phyloP scores from a whole-genome alignment of 2,113 vertebrate genomes.

The Microtus richardsoni region DNA sequence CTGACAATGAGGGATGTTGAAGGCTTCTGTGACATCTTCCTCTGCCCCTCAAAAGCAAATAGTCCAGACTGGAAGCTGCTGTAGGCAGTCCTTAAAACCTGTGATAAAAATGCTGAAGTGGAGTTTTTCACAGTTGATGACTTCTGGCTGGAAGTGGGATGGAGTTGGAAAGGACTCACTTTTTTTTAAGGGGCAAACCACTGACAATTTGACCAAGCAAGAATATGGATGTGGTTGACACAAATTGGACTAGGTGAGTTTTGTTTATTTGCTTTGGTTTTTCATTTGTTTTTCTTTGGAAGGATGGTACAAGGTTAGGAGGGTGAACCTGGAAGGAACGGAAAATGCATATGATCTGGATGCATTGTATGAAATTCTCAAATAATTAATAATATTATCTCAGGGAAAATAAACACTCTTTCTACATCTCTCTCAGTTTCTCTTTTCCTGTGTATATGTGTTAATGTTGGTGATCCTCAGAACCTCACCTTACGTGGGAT shows the following conservation, averaged over 20 bases:
- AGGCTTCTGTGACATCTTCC: neutral
- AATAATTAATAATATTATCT: neutral
- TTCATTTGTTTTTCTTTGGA: neutral
- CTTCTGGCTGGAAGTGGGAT: neutral
- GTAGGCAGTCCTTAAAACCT: neutral
- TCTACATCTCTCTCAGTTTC: neutral
- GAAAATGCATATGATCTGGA: neutral
- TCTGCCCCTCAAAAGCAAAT: neutral
- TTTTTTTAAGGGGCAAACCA: neutral
- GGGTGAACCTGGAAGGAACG: fast-evolving
- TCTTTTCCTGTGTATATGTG: neutral
- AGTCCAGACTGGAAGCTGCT: neutral
- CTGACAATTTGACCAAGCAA: neutral
- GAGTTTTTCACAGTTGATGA: neutral
- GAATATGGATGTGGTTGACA: no score
- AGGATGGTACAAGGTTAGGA: neutral
- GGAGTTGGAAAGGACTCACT: neutral
- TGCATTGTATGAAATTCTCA: neutral
- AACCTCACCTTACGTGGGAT: neutral
- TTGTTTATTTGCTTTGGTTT: neutral
- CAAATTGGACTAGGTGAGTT: neutral
- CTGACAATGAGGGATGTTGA: neutral
- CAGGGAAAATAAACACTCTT: neutral
- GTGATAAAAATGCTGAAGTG: neutral
- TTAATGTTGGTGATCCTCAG: neutral